Percentiles rank a stretch among this genome's conserved stretches.
Evolutionary conservation across 2,888 invertebrate species (phyloP).

Genomic region (Acanthacorydalis orientalis): DNA sequence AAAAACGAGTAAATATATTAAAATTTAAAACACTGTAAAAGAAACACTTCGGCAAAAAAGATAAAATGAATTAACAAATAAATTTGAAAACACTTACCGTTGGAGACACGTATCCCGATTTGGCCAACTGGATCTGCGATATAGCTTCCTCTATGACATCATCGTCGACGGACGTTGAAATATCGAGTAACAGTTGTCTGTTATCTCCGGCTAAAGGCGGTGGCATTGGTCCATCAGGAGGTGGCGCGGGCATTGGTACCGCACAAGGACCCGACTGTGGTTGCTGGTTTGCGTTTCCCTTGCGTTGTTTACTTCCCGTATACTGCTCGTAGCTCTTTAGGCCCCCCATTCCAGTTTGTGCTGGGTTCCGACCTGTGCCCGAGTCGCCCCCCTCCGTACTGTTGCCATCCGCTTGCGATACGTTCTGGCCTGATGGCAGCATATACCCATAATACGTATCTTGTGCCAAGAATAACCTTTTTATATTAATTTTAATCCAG

Average conservation of each 20-base stretch:
- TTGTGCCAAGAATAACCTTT: neutral
- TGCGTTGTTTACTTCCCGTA: slow-evolving; percentile 2
- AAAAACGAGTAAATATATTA: neutral
- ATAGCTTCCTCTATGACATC: slow-evolving; percentile 18
- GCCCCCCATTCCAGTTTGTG: slow-evolving; percentile 59
- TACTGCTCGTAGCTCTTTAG: slow-evolving; percentile 65
- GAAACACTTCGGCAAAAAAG: neutral
- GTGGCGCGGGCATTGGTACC: slow-evolving; percentile 17
- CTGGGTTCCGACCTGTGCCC: slow-evolving; percentile 39
- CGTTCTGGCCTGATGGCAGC: slow-evolving; percentile 66
- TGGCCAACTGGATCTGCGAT: neutral
- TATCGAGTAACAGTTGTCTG: neutral
- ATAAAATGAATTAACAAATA: no score
- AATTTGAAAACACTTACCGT: slow-evolving; percentile 20
- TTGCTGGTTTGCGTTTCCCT: slow-evolving; percentile 19
- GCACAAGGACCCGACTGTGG: slow-evolving; percentile 26
- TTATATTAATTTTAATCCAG: no score
- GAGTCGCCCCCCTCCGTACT: slow-evolving; percentile 56
- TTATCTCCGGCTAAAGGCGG: slow-evolving; percentile 13
- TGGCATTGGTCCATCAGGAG: slow-evolving; percentile 16
- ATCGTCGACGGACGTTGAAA: slow-evolving; percentile 18
- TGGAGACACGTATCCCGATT: slow-evolving; percentile 22
- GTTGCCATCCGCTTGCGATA: slow-evolving; percentile 77
- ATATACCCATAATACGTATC: slow-evolving; percentile 13
- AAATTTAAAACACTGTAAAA: neutral